phyloP scores from a whole-genome alignment of 1,140 invertebrate genomes.

The Cyrtorhinus lividipennis region DNA sequence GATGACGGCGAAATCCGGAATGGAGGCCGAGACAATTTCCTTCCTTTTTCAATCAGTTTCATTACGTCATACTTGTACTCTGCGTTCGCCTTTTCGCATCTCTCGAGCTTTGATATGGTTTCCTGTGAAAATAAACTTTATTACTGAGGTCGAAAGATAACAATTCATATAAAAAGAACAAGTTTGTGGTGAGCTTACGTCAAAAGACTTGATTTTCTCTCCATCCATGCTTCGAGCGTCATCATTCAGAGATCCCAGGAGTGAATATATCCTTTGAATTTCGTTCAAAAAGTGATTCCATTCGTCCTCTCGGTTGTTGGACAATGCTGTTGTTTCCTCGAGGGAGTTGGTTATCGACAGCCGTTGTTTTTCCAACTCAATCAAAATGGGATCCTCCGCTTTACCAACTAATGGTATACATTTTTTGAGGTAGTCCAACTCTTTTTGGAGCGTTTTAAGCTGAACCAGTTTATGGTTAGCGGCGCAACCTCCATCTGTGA shows the following conservation, averaged over 20 bases:
- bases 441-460: conserved; percentile 4
- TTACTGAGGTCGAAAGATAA: too few species aligned
- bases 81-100: conserved; percentile 22
- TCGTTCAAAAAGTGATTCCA: neutral
- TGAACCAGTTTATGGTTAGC: neutral
- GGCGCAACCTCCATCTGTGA: neutral
- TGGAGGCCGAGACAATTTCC: conserved; percentile 18
- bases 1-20: conserved; percentile 31
- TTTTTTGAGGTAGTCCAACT: conserved; percentile 1
- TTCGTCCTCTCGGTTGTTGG: neutral
- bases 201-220: neutral
- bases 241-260: neutral
- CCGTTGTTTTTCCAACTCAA: neutral
- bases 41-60: neutral
- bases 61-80: conserved; percentile 21
- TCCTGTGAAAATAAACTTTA: conserved; percentile 14
- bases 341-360: neutral
- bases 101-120: conserved; percentile 24
- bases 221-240: neutral
- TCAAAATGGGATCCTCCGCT: neutral
- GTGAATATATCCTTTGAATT: neutral
- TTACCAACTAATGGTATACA: neutral
- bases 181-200: too few species aligned
- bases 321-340: neutral
- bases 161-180: too few species aligned